phyloP scores from a whole-genome alignment of 2,888 invertebrate species.

The Trichogramma evanescens region DNA sequence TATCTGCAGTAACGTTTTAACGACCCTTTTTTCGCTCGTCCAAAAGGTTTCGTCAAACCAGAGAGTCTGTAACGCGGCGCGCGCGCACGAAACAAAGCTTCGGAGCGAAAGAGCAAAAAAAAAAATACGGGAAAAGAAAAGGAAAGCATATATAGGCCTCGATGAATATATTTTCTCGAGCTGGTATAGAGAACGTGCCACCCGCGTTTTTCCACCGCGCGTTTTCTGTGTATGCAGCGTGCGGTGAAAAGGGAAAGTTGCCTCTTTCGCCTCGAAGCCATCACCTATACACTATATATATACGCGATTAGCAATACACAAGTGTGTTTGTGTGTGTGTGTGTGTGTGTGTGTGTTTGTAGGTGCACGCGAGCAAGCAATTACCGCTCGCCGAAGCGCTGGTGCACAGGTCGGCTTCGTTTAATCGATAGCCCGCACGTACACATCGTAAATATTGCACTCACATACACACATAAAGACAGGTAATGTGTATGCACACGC shows the following conservation, averaged over 20 bases:
- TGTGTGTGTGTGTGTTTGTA: too few relatives aligned
- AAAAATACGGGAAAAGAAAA: too few relatives aligned
- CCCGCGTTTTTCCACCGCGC: neutral
- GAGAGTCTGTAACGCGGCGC: neutral
- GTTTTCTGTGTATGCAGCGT: too few relatives aligned
- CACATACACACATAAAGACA: too few relatives aligned
- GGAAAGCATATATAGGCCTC: neutral
- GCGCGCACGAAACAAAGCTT: too few relatives aligned
- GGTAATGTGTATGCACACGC: too few relatives aligned
- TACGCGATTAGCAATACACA: too few relatives aligned
- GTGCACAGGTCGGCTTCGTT: constrained; percentile 3
- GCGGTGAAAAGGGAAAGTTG: constrained; percentile 18
- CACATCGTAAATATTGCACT: neutral
- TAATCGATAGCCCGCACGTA: constrained; percentile 9
- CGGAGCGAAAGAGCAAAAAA: too few relatives aligned
- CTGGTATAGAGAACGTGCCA: neutral
- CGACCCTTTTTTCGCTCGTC: too few relatives aligned
- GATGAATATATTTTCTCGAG: neutral
- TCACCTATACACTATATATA: too few relatives aligned
- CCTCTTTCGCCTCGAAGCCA: constrained; percentile 4
- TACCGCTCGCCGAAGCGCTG: constrained; percentile 6
- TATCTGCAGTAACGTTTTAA: too few relatives aligned
- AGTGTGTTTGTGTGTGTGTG: too few relatives aligned
- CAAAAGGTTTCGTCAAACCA: constrained; percentile 6
- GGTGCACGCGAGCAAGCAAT: constrained; percentile 1